Conservation (phyloP, 2,797 vertebrate genomes). For the Lepidocolaptes lacrymiger region DNA sequence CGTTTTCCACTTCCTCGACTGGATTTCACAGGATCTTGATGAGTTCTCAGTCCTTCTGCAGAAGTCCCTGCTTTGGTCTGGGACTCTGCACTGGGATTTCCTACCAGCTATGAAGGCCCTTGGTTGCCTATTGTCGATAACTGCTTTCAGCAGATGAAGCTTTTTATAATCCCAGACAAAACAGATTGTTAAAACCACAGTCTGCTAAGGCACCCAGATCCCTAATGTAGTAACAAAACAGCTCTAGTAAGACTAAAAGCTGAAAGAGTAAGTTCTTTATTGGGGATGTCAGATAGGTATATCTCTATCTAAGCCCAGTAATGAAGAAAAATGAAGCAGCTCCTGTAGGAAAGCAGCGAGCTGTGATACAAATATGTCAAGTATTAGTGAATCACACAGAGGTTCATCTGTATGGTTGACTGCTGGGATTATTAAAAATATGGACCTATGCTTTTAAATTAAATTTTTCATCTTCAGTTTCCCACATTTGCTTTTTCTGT, state of each 20-base stretch:
- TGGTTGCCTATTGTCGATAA: not conserved
- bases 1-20: constrained; percentile 25
- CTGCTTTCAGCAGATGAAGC: not conserved
- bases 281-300: not conserved
- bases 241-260: not conserved
- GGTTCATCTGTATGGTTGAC: not conserved
- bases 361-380: not conserved
- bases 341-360: not conserved
- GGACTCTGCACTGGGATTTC: constrained; percentile 29
- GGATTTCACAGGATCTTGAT: not conserved
- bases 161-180: constrained; percentile 6
- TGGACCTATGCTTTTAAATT: not conserved
- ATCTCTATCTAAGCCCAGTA: not conserved
- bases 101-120: not conserved
- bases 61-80: not conserved
- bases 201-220: not conserved
- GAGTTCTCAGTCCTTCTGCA: not conserved
- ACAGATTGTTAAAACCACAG: not conserved
- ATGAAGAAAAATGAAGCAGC: not conserved
- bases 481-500: not conserved
- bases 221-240: not conserved
- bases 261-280: not conserved
- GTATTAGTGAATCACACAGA: not conserved
- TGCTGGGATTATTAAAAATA: not conserved
- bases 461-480: not conserved